Evolutionary conservation across 2,113 vertebrate genomes (phyloP).

Genomic region (Ahaetulla prasina): DNA sequence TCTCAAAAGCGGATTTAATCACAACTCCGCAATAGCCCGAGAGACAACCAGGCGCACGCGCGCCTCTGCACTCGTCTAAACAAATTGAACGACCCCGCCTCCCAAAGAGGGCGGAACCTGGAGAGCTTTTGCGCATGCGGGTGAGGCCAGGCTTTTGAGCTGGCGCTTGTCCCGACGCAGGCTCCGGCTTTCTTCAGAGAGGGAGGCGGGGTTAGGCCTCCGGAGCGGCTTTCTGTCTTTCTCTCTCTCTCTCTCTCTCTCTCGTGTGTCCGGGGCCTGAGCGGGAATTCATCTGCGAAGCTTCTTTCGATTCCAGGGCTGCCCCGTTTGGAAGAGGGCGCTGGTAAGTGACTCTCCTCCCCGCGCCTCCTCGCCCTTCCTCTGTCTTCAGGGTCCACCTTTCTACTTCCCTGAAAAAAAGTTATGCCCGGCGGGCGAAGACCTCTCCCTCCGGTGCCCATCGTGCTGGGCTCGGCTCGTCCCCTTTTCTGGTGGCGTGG

Average conservation of each 20-base stretch:
- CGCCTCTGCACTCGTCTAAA: not conserved
- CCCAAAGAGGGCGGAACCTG: not conserved
- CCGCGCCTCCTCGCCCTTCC: not conserved
- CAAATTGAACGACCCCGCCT: not conserved
- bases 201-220: not conserved
- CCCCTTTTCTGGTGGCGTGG: not conserved
- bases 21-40: too few relatives aligned
- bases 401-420: too few relatives aligned
- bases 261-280: too few relatives aligned
- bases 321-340: not conserved
- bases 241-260: too few relatives aligned
- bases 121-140: not conserved
- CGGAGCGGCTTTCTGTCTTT: not conserved
- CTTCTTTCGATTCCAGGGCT: not conserved
- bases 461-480: not conserved
- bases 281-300: not conserved
- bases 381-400: not conserved
- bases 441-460: not conserved
- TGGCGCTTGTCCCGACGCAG: not conserved
- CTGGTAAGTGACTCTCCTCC: slow-evolving; percentile 27
- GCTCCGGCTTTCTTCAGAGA: not conserved
- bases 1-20: not conserved
- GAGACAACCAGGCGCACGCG: not conserved
- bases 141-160: not conserved
- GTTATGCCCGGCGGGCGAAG: not conserved